phyloP scores from a whole-genome alignment of 2,888 invertebrate species.

The Cerceris ruficornis region DNA sequence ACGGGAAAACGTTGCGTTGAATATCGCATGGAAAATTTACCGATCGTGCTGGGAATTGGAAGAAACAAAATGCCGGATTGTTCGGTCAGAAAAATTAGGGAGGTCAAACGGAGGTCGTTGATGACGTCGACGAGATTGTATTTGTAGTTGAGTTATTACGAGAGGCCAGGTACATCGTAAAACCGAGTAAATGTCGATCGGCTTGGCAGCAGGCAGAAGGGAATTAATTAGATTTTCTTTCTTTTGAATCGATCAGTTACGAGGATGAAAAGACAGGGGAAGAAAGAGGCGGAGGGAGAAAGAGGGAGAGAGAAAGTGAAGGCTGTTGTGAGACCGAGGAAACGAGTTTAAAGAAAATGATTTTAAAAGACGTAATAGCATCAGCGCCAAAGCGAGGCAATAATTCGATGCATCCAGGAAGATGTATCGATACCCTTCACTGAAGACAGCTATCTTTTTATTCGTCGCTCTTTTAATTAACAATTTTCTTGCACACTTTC shows the following conservation, averaged over 20 bases:
- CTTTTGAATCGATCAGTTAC: conserved; percentile 7
- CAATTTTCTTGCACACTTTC: not conserved
- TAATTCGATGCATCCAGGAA: not conserved
- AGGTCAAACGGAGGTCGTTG: conserved; percentile 11
- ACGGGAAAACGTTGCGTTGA: too few relatives aligned
- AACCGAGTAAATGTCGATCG: conserved; percentile 24
- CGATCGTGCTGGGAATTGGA: too few relatives aligned
- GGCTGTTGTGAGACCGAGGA: not conserved
- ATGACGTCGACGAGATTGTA: conserved; percentile 9
- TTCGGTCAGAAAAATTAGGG: conserved; percentile 18
- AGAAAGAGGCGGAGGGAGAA: not conserved
- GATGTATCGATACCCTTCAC: not conserved
- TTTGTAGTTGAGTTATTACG: conserved; percentile 12
- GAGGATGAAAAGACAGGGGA: not conserved
- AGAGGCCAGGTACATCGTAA: conserved; percentile 22
- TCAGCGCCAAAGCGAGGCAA: conserved; percentile 1
- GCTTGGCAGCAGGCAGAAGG: not conserved
- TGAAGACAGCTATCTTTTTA: not conserved
- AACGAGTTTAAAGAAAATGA: conserved; percentile 16
- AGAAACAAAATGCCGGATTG: not conserved
- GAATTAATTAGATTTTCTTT: conserved; percentile 18
- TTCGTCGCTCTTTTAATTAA: not conserved
- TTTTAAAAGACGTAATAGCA: not conserved
- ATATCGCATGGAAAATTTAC: too few relatives aligned
- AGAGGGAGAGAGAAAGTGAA: too few relatives aligned